Evolutionary conservation across 2,113 vertebrate genomes (phyloP).

Genomic region (Globicephala melas): DNA sequence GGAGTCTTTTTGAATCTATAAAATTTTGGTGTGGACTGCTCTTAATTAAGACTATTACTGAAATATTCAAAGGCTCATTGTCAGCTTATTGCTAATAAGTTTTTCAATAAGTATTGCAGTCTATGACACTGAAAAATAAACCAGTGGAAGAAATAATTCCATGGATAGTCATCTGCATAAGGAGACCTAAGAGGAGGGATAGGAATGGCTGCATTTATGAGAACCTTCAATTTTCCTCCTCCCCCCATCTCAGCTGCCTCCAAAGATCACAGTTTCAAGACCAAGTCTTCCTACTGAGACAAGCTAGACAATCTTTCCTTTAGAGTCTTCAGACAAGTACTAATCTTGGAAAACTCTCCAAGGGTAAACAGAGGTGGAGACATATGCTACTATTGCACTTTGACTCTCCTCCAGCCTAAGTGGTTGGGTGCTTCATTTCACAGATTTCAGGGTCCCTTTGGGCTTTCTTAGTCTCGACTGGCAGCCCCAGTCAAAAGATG

Average conservation of each 20-base stretch:
- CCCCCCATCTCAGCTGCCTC: not conserved
- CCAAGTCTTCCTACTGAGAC: not conserved
- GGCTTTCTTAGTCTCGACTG: not conserved
- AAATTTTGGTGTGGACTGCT: not conserved
- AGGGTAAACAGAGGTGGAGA: not conserved
- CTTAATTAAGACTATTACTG: constrained; percentile 14
- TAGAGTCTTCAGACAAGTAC: not conserved
- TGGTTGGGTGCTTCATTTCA: not conserved
- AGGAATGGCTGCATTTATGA: not conserved
- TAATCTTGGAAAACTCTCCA: not conserved
- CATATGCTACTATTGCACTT: not conserved
- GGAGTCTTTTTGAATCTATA: not conserved
- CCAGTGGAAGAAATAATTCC: constrained; percentile 6
- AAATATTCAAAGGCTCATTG: constrained; percentile 27
- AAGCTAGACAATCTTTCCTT: not conserved
- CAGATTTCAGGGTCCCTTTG: not conserved
- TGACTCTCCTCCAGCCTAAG: not conserved
- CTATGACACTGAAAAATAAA: constrained; percentile 35
- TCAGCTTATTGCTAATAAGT: not conserved
- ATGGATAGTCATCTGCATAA: not conserved
- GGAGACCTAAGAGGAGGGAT: not conserved
- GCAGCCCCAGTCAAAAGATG: not conserved
- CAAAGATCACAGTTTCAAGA: constrained; percentile 10
- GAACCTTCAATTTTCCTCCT: not conserved
- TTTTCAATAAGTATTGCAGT: constrained; percentile 25